Evolutionary conservation across 2,888 invertebrate genomes (phyloP).

Genomic region (Isoperla grammatica): DNA sequence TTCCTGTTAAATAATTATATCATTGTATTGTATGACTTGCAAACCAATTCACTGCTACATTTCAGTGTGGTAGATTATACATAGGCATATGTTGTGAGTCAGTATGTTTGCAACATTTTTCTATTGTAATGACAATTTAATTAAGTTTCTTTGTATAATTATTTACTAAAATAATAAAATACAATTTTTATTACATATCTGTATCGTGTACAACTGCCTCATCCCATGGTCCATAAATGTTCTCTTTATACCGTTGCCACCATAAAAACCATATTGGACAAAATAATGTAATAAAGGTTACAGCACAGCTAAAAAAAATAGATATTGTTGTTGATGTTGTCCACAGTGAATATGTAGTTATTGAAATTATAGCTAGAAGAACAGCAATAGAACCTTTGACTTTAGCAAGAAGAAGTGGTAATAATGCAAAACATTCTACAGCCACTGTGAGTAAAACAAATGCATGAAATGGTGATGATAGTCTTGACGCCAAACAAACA

Average conservation of each 20-base stretch:
- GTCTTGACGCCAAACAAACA: slow-evolving; percentile 87
- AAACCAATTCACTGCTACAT: background rate
- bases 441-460: slow-evolving; percentile 87
- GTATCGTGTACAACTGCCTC: slow-evolving; percentile 68
- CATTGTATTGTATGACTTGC: background rate
- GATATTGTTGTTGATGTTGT: slow-evolving; percentile 54
- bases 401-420: slow-evolving; percentile 69
- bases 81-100: background rate
- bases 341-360: slow-evolving; percentile 44
- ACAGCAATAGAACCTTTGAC: slow-evolving; percentile 54
- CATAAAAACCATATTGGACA: slow-evolving; percentile 71
- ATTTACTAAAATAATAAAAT: background rate
- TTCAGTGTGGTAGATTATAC: background rate
- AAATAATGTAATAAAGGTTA: slow-evolving; percentile 60
- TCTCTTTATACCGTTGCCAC: slow-evolving; percentile 77
- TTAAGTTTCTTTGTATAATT: slow-evolving; percentile 1
- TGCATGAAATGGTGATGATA: slow-evolving; percentile 79
- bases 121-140: background rate
- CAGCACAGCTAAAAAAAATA: slow-evolving; percentile 54
- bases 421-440: slow-evolving; percentile 81
- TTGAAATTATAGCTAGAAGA: slow-evolving; percentile 47
- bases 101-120: slow-evolving; percentile 1
- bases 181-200: slow-evolving; percentile 19
- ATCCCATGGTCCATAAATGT: slow-evolving; percentile 98
- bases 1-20: slow-evolving; percentile 49